Evolutionary conservation across 1,140 invertebrate species (phyloP).

Genomic region (Portunus trituberculatus): DNA sequence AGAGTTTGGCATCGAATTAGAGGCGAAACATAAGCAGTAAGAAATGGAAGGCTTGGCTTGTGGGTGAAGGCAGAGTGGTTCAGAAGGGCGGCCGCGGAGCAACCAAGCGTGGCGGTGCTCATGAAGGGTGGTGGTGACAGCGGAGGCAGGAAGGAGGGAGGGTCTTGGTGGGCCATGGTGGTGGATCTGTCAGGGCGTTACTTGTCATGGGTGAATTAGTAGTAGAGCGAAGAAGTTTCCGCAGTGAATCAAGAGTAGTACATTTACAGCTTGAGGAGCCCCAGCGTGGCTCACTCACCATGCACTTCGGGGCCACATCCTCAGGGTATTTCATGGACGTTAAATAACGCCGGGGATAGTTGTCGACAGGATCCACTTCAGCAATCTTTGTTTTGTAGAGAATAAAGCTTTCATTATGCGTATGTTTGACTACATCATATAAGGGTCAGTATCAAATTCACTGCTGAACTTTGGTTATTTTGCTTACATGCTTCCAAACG

Average conservation of each 20-base stretch:
- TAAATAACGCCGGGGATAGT: slow-evolving; percentile 59
- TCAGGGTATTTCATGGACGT: slow-evolving; percentile 69
- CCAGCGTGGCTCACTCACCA: slow-evolving; percentile 46
- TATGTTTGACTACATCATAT: slow-evolving; percentile 3
- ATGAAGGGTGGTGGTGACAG: not conserved
- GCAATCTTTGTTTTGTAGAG: slow-evolving; percentile 55
- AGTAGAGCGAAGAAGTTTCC: slow-evolving; percentile 9
- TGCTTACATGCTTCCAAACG: not conserved
- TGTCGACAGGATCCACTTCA: slow-evolving; percentile 61
- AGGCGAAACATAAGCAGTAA: not conserved
- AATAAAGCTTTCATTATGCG: slow-evolving; percentile 33
- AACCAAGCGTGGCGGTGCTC: not conserved
- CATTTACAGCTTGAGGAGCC: not conserved
- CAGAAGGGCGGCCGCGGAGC: not conserved
- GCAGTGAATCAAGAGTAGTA: not conserved
- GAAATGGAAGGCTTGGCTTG: not conserved
- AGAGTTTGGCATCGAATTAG: not conserved
- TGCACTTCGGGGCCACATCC: not conserved
- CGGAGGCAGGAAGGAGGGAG: not conserved
- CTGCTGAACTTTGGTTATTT: slow-evolving; percentile 28
- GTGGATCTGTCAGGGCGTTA: not conserved
- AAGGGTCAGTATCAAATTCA: not conserved
- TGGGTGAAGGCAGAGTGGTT: not conserved
- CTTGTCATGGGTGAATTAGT: not conserved
- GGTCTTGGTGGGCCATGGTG: not conserved